Conservation (phyloP, 2,113 vertebrate species). For the Varanus salvator region DNA sequence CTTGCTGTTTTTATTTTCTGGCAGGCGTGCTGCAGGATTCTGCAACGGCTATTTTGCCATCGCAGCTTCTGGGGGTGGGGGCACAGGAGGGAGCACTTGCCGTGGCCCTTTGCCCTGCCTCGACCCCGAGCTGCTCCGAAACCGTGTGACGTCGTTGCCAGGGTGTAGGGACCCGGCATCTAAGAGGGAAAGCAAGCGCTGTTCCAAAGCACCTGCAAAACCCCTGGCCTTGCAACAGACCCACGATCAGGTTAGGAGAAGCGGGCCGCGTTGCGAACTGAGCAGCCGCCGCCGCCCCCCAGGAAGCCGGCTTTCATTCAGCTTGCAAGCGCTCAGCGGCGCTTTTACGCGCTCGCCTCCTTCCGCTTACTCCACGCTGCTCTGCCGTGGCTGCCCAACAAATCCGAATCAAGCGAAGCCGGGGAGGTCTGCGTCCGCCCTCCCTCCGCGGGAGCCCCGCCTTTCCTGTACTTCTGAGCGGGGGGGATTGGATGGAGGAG, state of each 20-base stretch:
- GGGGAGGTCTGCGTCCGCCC: neutral
- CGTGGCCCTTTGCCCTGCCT: neutral
- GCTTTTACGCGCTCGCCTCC: neutral
- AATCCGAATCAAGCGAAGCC: neutral
- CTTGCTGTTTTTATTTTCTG: neutral
- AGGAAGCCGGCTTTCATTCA: neutral
- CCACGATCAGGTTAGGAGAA: neutral
- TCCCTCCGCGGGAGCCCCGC: conserved; percentile 4
- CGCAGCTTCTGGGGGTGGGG: neutral
- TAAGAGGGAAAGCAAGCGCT: neutral
- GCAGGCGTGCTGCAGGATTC: too few species aligned
- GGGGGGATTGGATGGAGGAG: neutral
- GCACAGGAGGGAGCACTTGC: neutral
- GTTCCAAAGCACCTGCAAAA: neutral
- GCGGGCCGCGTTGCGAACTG: neutral
- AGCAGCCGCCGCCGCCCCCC: neutral
- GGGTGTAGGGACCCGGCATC: too few species aligned
- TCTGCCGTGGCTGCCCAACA: neutral
- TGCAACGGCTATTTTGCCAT: neutral
- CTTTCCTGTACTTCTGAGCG: neutral
- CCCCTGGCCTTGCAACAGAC: neutral
- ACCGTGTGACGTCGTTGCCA: neutral
- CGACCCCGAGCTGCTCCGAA: neutral
- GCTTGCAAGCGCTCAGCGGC: too few species aligned
- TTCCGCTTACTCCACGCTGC: neutral